These are phyloP conservation scores for Tupiocoris notatus DNA, from an alignment of 2,888 invertebrate genomes.

Conservation along the genomic window DNA sequence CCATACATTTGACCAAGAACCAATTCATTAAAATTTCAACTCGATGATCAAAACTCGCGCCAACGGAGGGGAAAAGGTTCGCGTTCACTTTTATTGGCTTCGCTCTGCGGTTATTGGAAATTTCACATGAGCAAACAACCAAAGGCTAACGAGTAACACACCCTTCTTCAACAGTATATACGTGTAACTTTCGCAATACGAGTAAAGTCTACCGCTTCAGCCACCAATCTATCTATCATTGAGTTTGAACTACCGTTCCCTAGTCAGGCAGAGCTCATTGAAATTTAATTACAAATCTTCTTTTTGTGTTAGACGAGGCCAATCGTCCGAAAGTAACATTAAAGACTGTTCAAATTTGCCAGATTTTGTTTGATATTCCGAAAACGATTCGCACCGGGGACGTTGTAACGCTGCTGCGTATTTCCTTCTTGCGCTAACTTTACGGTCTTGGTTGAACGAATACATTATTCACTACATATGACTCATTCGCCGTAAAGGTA, in stretches of 20 bases:
- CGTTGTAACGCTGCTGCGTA: background rate
- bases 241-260: background rate
- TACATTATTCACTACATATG: no score
- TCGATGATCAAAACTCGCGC: background rate
- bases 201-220: no score
- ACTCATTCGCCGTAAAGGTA: no score
- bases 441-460: no score
- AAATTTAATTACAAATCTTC: background rate
- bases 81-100: background rate
- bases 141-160: background rate
- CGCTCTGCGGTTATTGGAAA: background rate
- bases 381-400: background rate
- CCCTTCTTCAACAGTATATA: no score
- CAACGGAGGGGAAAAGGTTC: background rate
- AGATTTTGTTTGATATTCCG: background rate
- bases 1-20: background rate
- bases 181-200: background rate
- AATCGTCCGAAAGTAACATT: background rate
- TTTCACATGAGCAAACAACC: background rate
- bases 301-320: background rate
- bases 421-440: no score
- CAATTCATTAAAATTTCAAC: background rate
- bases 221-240: no score
- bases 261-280: background rate
- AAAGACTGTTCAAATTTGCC: background rate